Conservation (phyloP, 2,888 invertebrate genomes). For the Pseudanteris insignis region DNA sequence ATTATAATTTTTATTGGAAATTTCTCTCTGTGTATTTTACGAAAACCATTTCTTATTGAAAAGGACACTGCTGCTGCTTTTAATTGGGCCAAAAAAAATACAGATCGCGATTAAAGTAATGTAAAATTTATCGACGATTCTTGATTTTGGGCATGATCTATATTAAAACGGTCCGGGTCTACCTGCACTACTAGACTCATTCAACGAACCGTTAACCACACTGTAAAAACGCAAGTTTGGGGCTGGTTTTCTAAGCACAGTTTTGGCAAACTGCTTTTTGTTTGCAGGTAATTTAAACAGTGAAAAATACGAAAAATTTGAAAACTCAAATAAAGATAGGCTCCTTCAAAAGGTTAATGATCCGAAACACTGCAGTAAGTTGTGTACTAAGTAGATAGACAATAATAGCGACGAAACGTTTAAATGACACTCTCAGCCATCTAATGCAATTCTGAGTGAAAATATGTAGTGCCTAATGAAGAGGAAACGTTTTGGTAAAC, state of each 20-base stretch:
- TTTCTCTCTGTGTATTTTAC: too few species aligned
- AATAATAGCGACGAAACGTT: too few species aligned
- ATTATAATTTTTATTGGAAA: too few species aligned
- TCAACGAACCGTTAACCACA: slow-evolving; percentile 28
- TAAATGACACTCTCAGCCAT: too few species aligned
- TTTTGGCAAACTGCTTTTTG: slow-evolving; percentile 10
- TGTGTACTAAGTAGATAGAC: too few species aligned
- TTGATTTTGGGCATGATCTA: slow-evolving; percentile 3
- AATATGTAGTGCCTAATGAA: too few species aligned
- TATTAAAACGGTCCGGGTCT: slow-evolving; percentile 13
- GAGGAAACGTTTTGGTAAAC: too few species aligned
- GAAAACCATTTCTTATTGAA: slow-evolving; percentile 7
- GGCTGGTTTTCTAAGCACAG: slow-evolving; percentile 12
- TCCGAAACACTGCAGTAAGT: too few species aligned
- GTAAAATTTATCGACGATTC: not conserved
- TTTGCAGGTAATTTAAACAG: slow-evolving; percentile 32
- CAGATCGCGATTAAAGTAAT: slow-evolving; percentile 2
- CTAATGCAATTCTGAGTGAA: too few species aligned
- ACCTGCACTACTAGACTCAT: slow-evolving; percentile 9
- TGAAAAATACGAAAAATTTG: too few species aligned
- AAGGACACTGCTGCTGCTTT: not conserved
- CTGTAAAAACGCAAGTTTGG: slow-evolving; percentile 2
- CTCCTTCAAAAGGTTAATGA: too few species aligned
- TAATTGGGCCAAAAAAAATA: not conserved
- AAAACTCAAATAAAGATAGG: too few species aligned